Evolutionary conservation across 2,888 invertebrate species (phyloP).

Genomic region (Mycalesis mineus): DNA sequence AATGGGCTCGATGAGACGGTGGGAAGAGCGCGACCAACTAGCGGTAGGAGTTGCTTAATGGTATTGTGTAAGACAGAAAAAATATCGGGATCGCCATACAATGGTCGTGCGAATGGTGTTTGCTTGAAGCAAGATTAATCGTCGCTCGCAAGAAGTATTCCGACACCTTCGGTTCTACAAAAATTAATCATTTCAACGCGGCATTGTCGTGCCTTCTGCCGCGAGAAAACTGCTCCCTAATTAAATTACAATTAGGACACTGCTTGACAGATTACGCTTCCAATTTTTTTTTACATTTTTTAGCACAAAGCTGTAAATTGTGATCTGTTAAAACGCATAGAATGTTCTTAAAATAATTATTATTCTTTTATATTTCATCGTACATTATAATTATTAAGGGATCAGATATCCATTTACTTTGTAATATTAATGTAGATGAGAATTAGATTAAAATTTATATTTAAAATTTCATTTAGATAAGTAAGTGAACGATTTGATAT

Average conservation of each 20-base stretch:
- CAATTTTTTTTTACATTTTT: constrained; percentile 2
- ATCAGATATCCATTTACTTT: no score
- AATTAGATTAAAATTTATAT: no score
- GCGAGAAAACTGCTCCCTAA: constrained; percentile 68
- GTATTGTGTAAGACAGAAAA: constrained; percentile 74
- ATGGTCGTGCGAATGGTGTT: constrained; percentile 51
- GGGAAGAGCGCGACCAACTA: constrained; percentile 67
- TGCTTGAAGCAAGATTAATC: constrained; percentile 76
- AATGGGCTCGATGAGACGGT: constrained; percentile 65
- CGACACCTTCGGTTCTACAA: constrained; percentile 56
- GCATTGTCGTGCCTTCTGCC: constrained; percentile 69
- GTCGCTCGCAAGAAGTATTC: constrained; percentile 56
- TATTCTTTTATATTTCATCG: no score
- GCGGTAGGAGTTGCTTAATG: constrained; percentile 74
- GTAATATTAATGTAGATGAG: no score
- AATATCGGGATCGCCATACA: constrained; percentile 69
- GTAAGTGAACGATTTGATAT: no score
- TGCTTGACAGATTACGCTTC: constrained; percentile 65
- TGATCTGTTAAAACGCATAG: not conserved
- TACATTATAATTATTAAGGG: no score
- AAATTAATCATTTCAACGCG: constrained; percentile 77
- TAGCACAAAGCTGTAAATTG: not conserved
- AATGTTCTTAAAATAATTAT: not conserved
- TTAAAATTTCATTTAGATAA: no score
- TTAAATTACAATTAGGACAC: constrained; percentile 73